Conservation (phyloP, 1,140 invertebrate genomes). For the Orius insidiosus region DNA sequence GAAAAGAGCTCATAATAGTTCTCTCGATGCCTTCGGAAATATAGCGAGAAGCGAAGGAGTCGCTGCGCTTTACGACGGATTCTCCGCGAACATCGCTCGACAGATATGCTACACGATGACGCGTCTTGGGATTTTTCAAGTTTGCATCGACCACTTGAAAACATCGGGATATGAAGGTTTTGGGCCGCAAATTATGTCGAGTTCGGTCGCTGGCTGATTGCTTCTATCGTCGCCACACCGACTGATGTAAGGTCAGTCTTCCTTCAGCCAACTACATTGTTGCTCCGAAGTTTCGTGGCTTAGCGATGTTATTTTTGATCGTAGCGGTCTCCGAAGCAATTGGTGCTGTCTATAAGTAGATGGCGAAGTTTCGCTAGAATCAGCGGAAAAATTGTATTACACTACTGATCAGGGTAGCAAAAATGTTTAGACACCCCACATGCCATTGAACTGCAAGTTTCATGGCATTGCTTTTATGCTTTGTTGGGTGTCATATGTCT, state of each 20-base stretch:
- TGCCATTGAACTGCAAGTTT: too few relatives aligned
- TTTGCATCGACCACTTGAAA: constrained; percentile 36
- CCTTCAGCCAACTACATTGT: too few relatives aligned
- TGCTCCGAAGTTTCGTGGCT: too few relatives aligned
- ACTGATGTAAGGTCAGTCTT: constrained; percentile 54
- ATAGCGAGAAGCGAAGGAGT: constrained; percentile 39
- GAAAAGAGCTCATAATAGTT: constrained; percentile 28
- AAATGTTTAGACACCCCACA: too few relatives aligned
- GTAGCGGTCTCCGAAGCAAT: too few relatives aligned
- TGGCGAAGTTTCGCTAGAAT: too few relatives aligned
- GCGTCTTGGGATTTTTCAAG: constrained; percentile 48
- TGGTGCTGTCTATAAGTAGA: too few relatives aligned
- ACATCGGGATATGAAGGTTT: constrained; percentile 27
- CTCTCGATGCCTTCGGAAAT: constrained; percentile 32
- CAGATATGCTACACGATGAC: constrained; percentile 58
- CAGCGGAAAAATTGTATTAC: too few relatives aligned
- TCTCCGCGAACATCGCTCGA: constrained; percentile 46
- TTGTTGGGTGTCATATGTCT: too few relatives aligned
- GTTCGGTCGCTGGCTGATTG: constrained; percentile 67
- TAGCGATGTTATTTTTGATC: too few relatives aligned
- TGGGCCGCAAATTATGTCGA: constrained; percentile 43
- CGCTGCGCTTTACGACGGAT: constrained; percentile 35
- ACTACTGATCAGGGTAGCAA: too few relatives aligned
- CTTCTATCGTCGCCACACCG: constrained; percentile 77
- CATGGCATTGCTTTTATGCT: too few relatives aligned